phyloP scores from a whole-genome alignment of 2,888 invertebrate species.

The Meteorus cinctellus region DNA sequence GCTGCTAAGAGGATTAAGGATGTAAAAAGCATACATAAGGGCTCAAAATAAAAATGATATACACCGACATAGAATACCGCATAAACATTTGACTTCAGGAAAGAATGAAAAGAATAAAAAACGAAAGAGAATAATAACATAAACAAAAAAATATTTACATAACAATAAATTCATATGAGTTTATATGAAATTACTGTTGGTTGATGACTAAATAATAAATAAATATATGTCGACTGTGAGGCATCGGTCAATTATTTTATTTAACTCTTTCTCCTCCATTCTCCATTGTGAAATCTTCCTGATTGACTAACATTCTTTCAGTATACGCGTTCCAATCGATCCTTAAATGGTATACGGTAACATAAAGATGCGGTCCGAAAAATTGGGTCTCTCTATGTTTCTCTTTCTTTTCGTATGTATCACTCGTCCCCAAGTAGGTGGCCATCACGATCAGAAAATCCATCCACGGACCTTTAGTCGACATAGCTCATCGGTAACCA shows the following conservation, averaged over 20 bases:
- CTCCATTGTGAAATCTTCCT: not conserved
- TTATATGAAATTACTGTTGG: no score
- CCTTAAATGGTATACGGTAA: constrained; percentile 21
- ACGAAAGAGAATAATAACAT: not conserved
- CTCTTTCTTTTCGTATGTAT: not conserved
- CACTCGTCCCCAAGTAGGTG: constrained; percentile 7
- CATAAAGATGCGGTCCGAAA: constrained; percentile 11
- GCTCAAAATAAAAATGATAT: not conserved
- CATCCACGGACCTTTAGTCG: constrained; percentile 29
- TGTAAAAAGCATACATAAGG: not conserved
- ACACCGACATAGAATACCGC: not conserved
- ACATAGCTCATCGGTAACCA: constrained; percentile 33
- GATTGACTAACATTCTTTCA: constrained; percentile 11
- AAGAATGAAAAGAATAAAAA: not conserved
- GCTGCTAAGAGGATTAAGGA: not conserved
- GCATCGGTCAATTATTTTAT: not conserved
- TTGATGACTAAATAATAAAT: no score
- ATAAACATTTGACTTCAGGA: not conserved
- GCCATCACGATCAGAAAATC: constrained; percentile 31
- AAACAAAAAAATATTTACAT: not conserved
- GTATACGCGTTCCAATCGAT: constrained; percentile 21
- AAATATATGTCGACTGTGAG: not conserved
- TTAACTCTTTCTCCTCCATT: not conserved
- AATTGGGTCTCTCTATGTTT: not conserved
- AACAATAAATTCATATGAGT: no score